phyloP scores from a whole-genome alignment of 2,888 invertebrate genomes.

The Tinea semifulvella region DNA sequence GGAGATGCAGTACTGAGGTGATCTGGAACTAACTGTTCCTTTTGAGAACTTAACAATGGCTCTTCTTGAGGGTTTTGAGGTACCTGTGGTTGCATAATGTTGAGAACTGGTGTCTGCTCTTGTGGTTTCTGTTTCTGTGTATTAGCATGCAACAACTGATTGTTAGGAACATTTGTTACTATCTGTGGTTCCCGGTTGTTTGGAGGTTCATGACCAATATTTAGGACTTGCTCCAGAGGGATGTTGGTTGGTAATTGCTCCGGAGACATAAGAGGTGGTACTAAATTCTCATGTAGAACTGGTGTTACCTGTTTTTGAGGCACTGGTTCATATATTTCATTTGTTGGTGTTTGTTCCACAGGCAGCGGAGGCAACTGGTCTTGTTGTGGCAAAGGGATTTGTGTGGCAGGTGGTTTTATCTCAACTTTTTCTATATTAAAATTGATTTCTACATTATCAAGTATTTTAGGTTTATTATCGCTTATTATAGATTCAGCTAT shows the following conservation, averaged over 20 bases:
- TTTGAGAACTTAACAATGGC: neutral
- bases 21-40: neutral
- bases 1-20: neutral
- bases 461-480: too few species aligned
- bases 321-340: neutral
- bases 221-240: neutral
- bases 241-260: neutral
- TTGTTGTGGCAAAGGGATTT: neutral
- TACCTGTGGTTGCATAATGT: neutral
- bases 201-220: too few species aligned
- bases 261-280: neutral
- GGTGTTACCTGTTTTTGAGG: neutral
- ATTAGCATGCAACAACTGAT: neutral
- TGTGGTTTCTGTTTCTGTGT: neutral
- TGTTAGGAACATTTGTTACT: neutral
- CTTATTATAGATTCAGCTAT: neutral
- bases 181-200: too few species aligned
- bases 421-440: neutral
- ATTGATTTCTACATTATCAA: neutral
- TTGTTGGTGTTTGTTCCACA: neutral
- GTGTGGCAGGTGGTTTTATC: neutral
- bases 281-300: neutral
- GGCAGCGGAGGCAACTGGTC: neutral
- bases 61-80: neutral
- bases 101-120: neutral